phyloP scores from a whole-genome alignment of 2,888 invertebrate species.

The Brassicogethes aeneus region DNA sequence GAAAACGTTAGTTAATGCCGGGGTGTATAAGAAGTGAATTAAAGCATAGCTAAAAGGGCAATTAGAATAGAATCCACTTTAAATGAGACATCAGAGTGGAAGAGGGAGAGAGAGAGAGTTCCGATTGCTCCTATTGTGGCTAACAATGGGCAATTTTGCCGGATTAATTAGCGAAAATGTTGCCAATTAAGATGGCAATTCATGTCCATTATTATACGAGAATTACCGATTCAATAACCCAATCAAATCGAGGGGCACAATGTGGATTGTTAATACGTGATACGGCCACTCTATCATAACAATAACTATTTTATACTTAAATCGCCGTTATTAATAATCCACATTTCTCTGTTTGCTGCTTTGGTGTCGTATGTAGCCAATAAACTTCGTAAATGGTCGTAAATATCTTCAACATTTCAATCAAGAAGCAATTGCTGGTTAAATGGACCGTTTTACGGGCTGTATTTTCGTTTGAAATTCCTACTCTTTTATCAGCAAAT shows the following conservation, averaged over 20 bases:
- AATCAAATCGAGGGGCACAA: slow-evolving; percentile 9
- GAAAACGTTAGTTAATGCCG: slow-evolving; percentile 28
- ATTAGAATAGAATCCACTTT: too few relatives aligned
- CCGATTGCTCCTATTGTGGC: slow-evolving; percentile 42
- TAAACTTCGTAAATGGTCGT: too few relatives aligned
- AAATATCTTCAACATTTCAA: too few relatives aligned
- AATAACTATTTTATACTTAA: too few relatives aligned
- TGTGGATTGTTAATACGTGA: slow-evolving; percentile 11
- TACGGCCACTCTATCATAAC: slow-evolving; percentile 3
- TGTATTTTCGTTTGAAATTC: too few relatives aligned
- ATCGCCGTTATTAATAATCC: too few relatives aligned
- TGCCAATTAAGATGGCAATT: slow-evolving; percentile 49
- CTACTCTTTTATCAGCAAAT: too few relatives aligned
- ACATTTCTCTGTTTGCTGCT: too few relatives aligned
- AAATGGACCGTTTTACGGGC: too few relatives aligned
- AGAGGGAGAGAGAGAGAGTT: slow-evolving; percentile 21
- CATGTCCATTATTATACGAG: slow-evolving; percentile 38
- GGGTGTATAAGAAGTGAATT: not conserved
- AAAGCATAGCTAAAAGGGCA: not conserved
- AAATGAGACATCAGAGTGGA: not conserved
- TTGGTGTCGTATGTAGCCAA: too few relatives aligned
- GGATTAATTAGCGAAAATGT: slow-evolving; percentile 47
- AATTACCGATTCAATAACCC: slow-evolving; percentile 23
- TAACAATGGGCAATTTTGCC: slow-evolving; percentile 44
- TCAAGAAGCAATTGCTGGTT: too few relatives aligned